These are phyloP conservation scores for Nysson spinosus DNA, from an alignment of 2,888 invertebrate genomes.

Conservation along the genomic window DNA sequence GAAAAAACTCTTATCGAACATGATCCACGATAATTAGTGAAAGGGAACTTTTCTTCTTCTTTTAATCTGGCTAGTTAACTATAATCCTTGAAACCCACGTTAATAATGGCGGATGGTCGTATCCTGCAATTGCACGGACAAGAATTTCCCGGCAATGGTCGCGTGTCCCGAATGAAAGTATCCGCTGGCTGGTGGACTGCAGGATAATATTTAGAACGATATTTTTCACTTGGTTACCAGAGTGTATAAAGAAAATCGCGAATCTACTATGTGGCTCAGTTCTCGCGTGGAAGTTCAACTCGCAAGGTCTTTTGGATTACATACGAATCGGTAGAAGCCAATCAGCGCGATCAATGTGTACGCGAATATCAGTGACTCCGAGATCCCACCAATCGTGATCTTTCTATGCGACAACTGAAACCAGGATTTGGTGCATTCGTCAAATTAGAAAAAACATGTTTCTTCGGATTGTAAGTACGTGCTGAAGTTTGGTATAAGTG, in stretches of 20 bases:
- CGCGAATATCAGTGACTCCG: constrained; percentile 35
- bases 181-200: constrained; percentile 65
- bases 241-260: constrained; percentile 78
- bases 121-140: constrained; percentile 59
- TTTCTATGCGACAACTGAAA: constrained; percentile 6
- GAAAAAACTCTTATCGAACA: too few relatives aligned
- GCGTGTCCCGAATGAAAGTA: constrained; percentile 78
- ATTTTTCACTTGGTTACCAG: constrained; percentile 77
- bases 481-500: constrained; percentile 13
- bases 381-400: constrained; percentile 27
- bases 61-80: background rate
- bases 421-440: constrained; percentile 40
- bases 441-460: constrained; percentile 62
- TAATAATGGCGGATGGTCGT: constrained; percentile 25
- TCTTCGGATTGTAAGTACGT: constrained; percentile 69
- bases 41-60: background rate
- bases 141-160: constrained; percentile 71
- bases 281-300: constrained; percentile 71
- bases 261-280: constrained; percentile 76
- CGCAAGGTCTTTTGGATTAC: constrained; percentile 60
- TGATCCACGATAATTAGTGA: too few relatives aligned
- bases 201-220: constrained; percentile 78
- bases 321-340: constrained; percentile 22
- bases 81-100: constrained; percentile 1
- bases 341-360: constrained; percentile 48